phyloP scores from a whole-genome alignment of 35 echinoderm and acorn worm genomes.

The Stichopus chloronotus region DNA sequence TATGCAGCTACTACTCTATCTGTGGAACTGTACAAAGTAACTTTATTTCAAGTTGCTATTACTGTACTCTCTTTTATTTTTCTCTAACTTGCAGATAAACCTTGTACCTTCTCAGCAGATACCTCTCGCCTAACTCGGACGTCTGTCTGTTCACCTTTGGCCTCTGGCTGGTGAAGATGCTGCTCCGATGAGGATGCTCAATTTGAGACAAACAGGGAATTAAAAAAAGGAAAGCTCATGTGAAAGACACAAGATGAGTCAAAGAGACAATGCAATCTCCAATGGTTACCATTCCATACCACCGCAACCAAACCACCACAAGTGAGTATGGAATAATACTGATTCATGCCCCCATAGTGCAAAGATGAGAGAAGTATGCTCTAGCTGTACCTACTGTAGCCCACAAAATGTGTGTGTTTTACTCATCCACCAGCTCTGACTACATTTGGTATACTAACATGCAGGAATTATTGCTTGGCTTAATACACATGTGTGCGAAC shows the following conservation, averaged over 20 bases:
- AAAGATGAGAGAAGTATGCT: background rate
- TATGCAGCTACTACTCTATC: no score
- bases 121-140: no score
- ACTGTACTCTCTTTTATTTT: no score
- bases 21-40: no score
- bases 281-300: slow-evolving; percentile 18
- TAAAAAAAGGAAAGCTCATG: background rate
- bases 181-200: background rate
- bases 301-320: background rate
- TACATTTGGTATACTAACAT: background rate
- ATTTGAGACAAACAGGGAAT: background rate
- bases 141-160: no score
- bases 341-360: background rate
- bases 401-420: background rate
- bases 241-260: background rate
- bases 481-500: no score
- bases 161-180: background rate
- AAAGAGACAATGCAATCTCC: background rate
- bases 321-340: background rate
- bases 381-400: background rate
- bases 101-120: no score
- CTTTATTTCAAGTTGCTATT: no score
- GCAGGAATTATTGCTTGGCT: no score
- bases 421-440: background rate
- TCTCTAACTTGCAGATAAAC: no score